Percentiles rank a stretch among this genome's conserved stretches.
These are phyloP conservation scores for Poecilia wingei DNA, from an alignment of 2,797 vertebrate genomes.

Conservation along the genomic window DNA sequence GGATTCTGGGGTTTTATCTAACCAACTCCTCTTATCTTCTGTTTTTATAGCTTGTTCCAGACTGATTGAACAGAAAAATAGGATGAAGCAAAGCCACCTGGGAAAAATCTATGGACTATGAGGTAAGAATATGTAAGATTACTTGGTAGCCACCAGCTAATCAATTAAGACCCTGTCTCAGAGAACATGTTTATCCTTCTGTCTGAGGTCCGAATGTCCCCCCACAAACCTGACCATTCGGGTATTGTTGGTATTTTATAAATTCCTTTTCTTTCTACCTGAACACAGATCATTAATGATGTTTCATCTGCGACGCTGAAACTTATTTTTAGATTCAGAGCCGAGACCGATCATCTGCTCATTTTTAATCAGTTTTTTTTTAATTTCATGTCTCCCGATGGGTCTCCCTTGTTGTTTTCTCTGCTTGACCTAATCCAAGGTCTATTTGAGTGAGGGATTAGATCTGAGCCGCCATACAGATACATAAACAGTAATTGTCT, in stretches of 20 bases:
- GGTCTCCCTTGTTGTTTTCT: conserved; percentile 34
- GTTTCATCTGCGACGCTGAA: too few species aligned
- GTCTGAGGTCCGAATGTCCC: neutral
- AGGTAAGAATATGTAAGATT: conserved; percentile 1
- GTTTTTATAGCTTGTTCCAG: neutral
- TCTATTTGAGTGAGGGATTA: conserved; percentile 60
- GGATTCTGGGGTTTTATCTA: neutral
- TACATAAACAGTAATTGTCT: conserved; percentile 66
- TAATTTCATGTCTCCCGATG: conserved; percentile 31
- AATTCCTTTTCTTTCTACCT: neutral
- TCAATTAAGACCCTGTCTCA: neutral
- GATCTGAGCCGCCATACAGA: conserved; percentile 29
- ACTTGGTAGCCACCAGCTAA: neutral
- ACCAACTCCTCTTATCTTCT: neutral
- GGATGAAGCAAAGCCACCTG: neutral
- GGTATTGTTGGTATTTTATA: neutral
- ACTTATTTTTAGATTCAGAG: conserved; percentile 22
- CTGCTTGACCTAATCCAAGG: conserved; percentile 48
- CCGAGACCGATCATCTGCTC: conserved; percentile 25
- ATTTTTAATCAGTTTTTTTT: conserved; percentile 30
- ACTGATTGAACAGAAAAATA: neutral
- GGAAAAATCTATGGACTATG: neutral
- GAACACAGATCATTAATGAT: neutral
- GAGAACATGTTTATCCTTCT: neutral
- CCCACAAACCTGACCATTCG: neutral